Evolutionary conservation across 2,113 vertebrate species (phyloP), one percentile per base, ranked within the genome.

Genomic region (Oryzias celebensis): DNA sequence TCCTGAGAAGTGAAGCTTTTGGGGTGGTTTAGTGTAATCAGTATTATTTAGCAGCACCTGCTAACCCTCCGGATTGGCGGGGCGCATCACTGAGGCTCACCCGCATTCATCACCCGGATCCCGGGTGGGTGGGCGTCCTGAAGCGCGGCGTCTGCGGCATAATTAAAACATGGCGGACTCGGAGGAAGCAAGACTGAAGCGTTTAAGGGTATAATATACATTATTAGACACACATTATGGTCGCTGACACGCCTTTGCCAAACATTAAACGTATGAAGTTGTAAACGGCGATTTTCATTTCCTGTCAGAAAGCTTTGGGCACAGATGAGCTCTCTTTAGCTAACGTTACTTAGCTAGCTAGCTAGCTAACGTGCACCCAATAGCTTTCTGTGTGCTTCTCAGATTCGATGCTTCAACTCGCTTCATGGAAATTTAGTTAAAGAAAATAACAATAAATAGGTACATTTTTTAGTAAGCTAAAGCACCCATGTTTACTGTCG

Each of bases 91-190:
- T 12, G 7, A 36, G 31, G 36, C 36, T 36, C 36, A 24, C 45
- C 55, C 0, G 61, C 57, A 57, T 36, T 48, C 56, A 54, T 58
- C 54, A 75, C 63, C 49, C 61, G 18, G 48, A 47, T 58, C 67
- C 20, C 36, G 28, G 45, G 57, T 71, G 71, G 73, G 74, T 66
- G 68, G 76, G 69, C 58, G 75, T 70, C 55, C 59, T 56, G 58
- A 52, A 73, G 75, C 72, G 75, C 81, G 75, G 73, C 51, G 80
- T 73, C 73, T 86, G 82, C 81, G 71, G 76, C 81, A 70, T 83
- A 75, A 84, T 85, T 84, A 81, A 87, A 90, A 90, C 81, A 90
- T 89, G 89, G 89, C 89, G 85, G 86, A 90, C 2, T 83, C 86
- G 17, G 84, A 88, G 59, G 87, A 88, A 52, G 84, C 79, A 64